A percentile compares a stretch with the other conserved stretches of the same genome.
Evolutionary conservation across 2,888 invertebrate species (phyloP).

Genomic region (Caenorhabditis auriculariae): DNA sequence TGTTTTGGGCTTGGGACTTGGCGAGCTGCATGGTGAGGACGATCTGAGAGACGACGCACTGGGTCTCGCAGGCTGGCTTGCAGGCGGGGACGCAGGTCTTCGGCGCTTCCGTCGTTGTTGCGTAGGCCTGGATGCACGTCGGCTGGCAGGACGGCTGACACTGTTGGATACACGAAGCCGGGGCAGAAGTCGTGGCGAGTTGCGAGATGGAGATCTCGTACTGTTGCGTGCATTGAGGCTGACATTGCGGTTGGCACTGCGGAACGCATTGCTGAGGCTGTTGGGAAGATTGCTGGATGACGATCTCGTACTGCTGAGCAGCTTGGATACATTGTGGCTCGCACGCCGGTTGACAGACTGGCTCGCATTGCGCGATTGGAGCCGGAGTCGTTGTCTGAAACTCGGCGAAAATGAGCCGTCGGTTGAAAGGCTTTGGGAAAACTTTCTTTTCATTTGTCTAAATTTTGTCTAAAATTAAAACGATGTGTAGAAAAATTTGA

Average conservation of each 20-base stretch:
- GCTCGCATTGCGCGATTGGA: slow-evolving; percentile 4
- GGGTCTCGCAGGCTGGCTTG: slow-evolving; percentile 30
- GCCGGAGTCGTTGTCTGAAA: slow-evolving; percentile 10
- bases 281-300: slow-evolving; percentile 18
- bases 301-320: slow-evolving; percentile 21
- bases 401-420: no score
- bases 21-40: slow-evolving; percentile 16
- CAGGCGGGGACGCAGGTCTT: slow-evolving; percentile 33
- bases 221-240: slow-evolving; percentile 22
- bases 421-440: no score
- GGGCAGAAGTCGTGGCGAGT: slow-evolving; percentile 14
- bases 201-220: no score
- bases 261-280: slow-evolving; percentile 20
- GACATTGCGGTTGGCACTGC: slow-evolving; percentile 26
- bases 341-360: slow-evolving; percentile 28
- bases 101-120: slow-evolving; percentile 14
- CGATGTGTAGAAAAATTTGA: no score
- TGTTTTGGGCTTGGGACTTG: background rate
- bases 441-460: no score
- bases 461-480: no score
- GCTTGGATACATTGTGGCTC: slow-evolving; percentile 28
- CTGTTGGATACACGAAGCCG: slow-evolving; percentile 16
- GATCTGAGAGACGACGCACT: slow-evolving; percentile 28
- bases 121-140: slow-evolving; percentile 18
- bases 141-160: slow-evolving; percentile 29